Evolutionary conservation across 2,113 vertebrate genomes (phyloP).

Genomic region (Mellivora capensis): DNA sequence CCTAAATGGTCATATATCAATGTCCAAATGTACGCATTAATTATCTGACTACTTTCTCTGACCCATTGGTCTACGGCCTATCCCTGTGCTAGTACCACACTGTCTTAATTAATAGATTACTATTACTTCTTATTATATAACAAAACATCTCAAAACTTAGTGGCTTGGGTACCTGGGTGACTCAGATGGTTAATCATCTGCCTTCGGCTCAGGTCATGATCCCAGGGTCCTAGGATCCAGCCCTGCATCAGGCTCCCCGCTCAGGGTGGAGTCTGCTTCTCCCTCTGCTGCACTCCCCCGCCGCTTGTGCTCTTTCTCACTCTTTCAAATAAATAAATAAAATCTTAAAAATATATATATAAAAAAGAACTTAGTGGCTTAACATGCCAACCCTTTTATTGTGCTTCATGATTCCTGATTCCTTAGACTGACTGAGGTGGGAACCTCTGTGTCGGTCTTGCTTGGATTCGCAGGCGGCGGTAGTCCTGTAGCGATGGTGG

Average conservation of each 20-base stretch:
- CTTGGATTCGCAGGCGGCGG: neutral
- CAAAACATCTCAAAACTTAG: neutral
- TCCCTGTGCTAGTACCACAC: neutral
- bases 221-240: neutral
- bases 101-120: neutral
- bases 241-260: neutral
- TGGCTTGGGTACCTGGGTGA: neutral
- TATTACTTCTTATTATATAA: neutral
- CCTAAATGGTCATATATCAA: neutral
- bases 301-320: neutral
- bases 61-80: neutral
- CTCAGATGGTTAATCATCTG: neutral
- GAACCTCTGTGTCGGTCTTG: neutral
- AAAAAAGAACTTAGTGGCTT: neutral
- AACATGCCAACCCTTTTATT: neutral
- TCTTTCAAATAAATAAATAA: neutral
- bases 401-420: neutral
- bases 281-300: neutral
- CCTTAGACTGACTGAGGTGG: neutral
- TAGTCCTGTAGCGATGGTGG: neutral
- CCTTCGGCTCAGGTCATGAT: neutral
- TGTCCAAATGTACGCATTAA: neutral
- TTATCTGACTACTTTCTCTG: neutral
- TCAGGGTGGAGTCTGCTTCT: neutral
- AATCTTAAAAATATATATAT: neutral